phyloP scores from a whole-genome alignment of 2,888 invertebrate species.

The Empis stercorea region DNA sequence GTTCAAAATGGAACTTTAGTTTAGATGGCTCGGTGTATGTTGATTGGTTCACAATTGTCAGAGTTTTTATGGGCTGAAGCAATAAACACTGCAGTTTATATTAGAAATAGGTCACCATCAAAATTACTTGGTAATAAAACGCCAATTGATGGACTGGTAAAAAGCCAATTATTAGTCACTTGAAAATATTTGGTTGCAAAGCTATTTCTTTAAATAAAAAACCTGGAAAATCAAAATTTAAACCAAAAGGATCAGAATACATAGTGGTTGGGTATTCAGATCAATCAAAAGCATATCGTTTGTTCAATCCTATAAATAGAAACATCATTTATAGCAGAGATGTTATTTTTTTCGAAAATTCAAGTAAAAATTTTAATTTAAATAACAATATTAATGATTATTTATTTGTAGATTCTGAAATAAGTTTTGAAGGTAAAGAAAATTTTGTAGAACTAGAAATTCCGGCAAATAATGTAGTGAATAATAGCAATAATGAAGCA shows the following conservation, averaged over 20 bases:
- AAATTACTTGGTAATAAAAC: slow-evolving; percentile 5
- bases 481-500: too few relatives aligned
- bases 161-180: slow-evolving; percentile 9
- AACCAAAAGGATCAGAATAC: slow-evolving; percentile 8
- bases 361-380: too few relatives aligned
- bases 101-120: slow-evolving; percentile 9
- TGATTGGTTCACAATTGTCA: slow-evolving; percentile 4
- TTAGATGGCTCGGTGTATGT: slow-evolving; percentile 9
- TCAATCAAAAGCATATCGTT: slow-evolving; percentile 3
- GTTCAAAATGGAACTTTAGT: slow-evolving; percentile 11
- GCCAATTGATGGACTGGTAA: slow-evolving; percentile 10
- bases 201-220: slow-evolving; percentile 4
- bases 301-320: background rate
- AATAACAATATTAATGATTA: too few relatives aligned
- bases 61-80: slow-evolving; percentile 11
- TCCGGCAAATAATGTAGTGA: too few relatives aligned
- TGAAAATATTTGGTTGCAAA: slow-evolving; percentile 9
- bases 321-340: too few relatives aligned
- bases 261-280: slow-evolving; percentile 7
- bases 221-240: slow-evolving; percentile 5
- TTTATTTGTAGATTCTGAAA: too few relatives aligned
- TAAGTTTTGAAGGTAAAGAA: too few relatives aligned
- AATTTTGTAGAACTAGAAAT: too few relatives aligned
- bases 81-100: slow-evolving; percentile 6
- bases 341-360: too few relatives aligned